A percentile compares a stretch with the other conserved stretches of the same genome.
Conservation (phyloP, 2,888 invertebrate species). For the Macrophya alboannulata region DNA sequence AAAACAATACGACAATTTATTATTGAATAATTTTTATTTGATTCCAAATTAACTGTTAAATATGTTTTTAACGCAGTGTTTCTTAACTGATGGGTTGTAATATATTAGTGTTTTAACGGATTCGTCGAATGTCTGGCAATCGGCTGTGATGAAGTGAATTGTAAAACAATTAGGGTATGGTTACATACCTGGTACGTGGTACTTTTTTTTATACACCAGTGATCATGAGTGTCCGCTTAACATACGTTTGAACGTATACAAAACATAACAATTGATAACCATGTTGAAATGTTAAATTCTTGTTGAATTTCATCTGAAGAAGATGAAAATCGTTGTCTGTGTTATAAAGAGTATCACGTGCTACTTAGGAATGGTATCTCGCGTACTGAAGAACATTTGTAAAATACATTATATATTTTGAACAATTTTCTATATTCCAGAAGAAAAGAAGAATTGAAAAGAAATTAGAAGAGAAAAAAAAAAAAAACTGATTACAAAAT, state of each 20-base stretch:
- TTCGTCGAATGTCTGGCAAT: slow-evolving; percentile 42
- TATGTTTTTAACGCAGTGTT: slow-evolving; percentile 31
- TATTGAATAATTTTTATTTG: slow-evolving; percentile 20
- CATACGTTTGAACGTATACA: not conserved
- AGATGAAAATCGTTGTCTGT: not conserved
- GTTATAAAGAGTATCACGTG: slow-evolving; percentile 25
- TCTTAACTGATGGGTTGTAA: slow-evolving; percentile 43
- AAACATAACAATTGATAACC: not conserved
- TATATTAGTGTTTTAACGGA: slow-evolving; percentile 7
- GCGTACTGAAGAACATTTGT: slow-evolving; percentile 35
- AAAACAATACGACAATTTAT: slow-evolving; percentile 31
- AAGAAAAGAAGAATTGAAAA: not conserved
- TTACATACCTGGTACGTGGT: slow-evolving; percentile 27
- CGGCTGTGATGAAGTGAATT: slow-evolving; percentile 51
- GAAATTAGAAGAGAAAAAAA: not conserved
- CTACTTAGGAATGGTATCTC: slow-evolving; percentile 38
- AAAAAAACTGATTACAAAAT: not conserved
- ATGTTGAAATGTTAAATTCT: not conserved
- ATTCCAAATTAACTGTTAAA: slow-evolving; percentile 46
- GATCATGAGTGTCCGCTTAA: not conserved
- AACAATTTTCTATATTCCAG: slow-evolving; percentile 41
- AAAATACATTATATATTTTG: slow-evolving; percentile 51
- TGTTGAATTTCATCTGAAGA: not conserved
- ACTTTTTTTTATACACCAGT: slow-evolving; percentile 29
- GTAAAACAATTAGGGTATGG: slow-evolving; percentile 44